These are phyloP conservation scores for Danio tinwini DNA, from an alignment of 2,797 vertebrate genomes.

Conservation along the genomic window DNA sequence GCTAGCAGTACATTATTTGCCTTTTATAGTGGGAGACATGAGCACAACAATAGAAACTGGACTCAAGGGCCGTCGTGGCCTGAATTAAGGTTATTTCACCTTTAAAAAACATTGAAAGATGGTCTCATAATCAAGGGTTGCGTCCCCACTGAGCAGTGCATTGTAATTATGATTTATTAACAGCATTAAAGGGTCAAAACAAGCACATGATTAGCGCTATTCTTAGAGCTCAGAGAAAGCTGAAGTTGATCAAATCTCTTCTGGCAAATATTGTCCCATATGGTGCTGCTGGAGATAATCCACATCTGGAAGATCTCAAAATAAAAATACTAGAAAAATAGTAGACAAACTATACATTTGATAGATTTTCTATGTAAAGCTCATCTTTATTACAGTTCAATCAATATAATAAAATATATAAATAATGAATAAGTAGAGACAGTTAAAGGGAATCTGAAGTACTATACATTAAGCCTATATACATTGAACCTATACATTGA, in stretches of 20 bases:
- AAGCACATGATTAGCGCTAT: not conserved
- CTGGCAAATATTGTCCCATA: conserved; percentile 20
- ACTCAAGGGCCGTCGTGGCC: not conserved
- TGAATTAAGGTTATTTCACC: conserved; percentile 9
- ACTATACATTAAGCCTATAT: too few relatives aligned
- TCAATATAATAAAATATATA: too few relatives aligned
- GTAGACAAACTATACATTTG: not conserved
- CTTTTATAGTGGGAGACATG: conserved; percentile 8
- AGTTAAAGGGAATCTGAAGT: too few relatives aligned
- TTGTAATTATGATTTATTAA: conserved; percentile 50
- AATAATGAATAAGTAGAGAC: too few relatives aligned
- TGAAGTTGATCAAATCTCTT: conserved; percentile 28
- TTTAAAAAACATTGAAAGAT: conserved; percentile 1
- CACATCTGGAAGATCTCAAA: not conserved
- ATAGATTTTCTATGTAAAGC: too few relatives aligned
- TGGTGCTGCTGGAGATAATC: not conserved
- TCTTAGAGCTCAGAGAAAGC: conserved; percentile 12
- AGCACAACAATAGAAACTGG: conserved; percentile 10
- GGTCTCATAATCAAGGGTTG: conserved; percentile 19
- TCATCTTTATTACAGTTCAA: too few relatives aligned
- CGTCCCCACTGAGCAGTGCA: conserved; percentile 13
- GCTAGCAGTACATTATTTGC: conserved; percentile 36
- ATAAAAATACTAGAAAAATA: not conserved
- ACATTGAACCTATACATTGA: too few relatives aligned
- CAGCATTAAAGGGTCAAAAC: not conserved